A percentile compares a stretch with the other conserved stretches of the same genome.
phyloP scores from a whole-genome alignment of 2,113 vertebrate species.

The Carassius carassius region DNA sequence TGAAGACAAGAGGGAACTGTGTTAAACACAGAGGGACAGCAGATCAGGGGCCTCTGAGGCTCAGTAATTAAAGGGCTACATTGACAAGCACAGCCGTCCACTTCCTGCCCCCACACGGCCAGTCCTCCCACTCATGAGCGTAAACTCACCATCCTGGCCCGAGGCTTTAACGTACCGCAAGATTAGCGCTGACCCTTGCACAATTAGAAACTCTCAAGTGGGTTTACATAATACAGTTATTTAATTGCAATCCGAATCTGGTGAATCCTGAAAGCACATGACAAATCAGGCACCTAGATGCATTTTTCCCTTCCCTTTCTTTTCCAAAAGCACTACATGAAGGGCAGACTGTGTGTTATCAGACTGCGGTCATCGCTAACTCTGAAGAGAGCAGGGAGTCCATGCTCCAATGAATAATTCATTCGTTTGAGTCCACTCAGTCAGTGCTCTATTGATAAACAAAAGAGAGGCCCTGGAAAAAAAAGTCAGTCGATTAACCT shows the following conservation, averaged over 20 bases:
- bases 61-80: constrained; percentile 79
- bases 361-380: constrained; percentile 89
- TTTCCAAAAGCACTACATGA: background rate
- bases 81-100: constrained; percentile 68
- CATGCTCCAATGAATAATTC: constrained; percentile 84
- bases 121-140: constrained; percentile 60
- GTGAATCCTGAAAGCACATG: constrained; percentile 49
- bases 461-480: constrained; percentile 77
- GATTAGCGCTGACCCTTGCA: background rate
- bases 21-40: constrained; percentile 60
- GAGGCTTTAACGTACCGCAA: constrained; percentile 37
- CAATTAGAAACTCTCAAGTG: background rate
- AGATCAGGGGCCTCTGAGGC: constrained; percentile 69
- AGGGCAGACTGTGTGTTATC: constrained; percentile 68
- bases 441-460: constrained; percentile 84
- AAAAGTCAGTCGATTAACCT: constrained; percentile 86
- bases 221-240: constrained; percentile 71
- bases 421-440: constrained; percentile 78
- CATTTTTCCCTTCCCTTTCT: background rate
- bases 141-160: constrained; percentile 41
- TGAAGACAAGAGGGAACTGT: constrained; percentile 50
- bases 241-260: background rate
- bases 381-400: constrained; percentile 64
- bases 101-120: constrained; percentile 66
- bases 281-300: constrained; percentile 57